Base-by-base conservation (phyloP, 2,888 invertebrate species). In the Tachina lurida region DNA sequence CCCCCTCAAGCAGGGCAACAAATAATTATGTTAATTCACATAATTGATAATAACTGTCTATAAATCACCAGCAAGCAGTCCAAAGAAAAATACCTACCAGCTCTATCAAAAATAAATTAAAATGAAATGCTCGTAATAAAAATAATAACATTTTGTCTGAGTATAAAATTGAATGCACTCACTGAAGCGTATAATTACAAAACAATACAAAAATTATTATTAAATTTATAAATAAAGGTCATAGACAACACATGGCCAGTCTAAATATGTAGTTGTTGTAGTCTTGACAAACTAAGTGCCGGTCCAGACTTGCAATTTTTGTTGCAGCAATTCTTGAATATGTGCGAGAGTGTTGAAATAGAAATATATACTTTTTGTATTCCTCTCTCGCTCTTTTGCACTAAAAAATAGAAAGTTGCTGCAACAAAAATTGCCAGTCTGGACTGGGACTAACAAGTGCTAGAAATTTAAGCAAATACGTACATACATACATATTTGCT, bases 141-240 rank as follows among this genome's bases (percentile, higher is more conserved):
- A 68, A 60, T 68, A 68, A 81, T 58, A 67, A 67, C 67, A 81
- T 75, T 74, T 17, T 75, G 43, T 65, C 58, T 67, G 73, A 41
- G 56, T 54, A 54, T 56, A 73, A 71, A 63, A 71, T 54, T 56
- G 22, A 82, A 70, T 82, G 74, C 70, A 76, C 8, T 82, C 76
- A 76, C 83, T 77, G 49, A 74, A 81, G 84, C 84, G 76, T 81
- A 70, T 84, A 84, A 81, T 81, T 81, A 84, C 80, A 81, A 84
- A 62, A 75, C 63, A 54, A 71, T 67, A 76, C 39, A 45, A 75
- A 84, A 84, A 67, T 84, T 71, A 67, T 84, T 71, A 80, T 79
- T 65, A 79, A 74, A 56, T 12, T 63, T 41, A 15, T 47, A 31
- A 31, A 31, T 31, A 22, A 22, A 54, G 3, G 15, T 31, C 43